Evolutionary conservation across 2,797 vertebrate species (phyloP), one percentile per base, ranked within the genome.

Genomic region (Tapera naevia): DNA sequence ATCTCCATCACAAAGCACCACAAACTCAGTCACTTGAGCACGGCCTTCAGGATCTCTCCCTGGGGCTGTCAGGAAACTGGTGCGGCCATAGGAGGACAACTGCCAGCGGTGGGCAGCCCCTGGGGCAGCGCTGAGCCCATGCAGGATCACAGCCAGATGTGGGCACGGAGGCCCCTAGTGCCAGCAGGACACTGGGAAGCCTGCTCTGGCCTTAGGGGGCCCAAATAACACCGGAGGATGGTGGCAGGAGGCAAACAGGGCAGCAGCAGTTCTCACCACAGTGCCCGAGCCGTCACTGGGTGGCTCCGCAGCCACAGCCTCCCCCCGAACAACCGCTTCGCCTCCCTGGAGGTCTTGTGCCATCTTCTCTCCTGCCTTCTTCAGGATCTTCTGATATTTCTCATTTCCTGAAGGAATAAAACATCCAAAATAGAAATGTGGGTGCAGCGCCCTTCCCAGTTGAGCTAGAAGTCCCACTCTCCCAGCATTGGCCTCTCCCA

Each of bases 391-490:
- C 69, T 96, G 93, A 82, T 98, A 98, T 45, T 94, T 95, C 70
- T 98, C 93, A 16, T 98, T 97, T 62, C 97, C 99, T 99, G 96
- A 71, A 90, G 64, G 65, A 80, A 53, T 22, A 80, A 84, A 62
- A 65, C n/a, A 85, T 16, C 45, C 65, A 35, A 72, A 50, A 72
- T 46, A n/a, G 13, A 81, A 35, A 41, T 1, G 5, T 16, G 45
- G 16, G 13, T 18, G 17, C 45, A 46, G 17, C 17, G 18, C 33
- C 45, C 39, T 21, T 57, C 21, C 16, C 13, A 13, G 16, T 43
- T 7, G 27, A 57, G 17, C 32, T 16, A 16, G 23, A 53, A 80
- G 30, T 5, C 54, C 56, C 30, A 9, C 2, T 25, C 21, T 19
- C 22, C 30, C 2, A 4, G 3, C 0, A 1, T 6, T 13, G 33